These are phyloP conservation scores for Cynocephalus volans DNA, from an alignment of 2,113 vertebrate species.

Conservation along the genomic window DNA sequence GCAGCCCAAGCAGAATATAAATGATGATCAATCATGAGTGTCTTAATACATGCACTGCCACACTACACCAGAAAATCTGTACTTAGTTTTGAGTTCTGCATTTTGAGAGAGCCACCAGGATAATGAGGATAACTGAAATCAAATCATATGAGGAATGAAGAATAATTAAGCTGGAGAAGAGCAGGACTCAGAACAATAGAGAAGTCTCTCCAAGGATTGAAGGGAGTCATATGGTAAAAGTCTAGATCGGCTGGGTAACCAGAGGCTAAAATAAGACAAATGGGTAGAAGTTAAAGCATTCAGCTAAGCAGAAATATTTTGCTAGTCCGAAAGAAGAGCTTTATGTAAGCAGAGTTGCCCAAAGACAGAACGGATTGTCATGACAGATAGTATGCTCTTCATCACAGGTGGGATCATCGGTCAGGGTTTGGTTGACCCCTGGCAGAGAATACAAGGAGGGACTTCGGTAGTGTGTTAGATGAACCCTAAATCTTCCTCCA, in stretches of 20 bases:
- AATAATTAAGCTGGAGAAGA: neutral
- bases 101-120: neutral
- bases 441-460: neutral
- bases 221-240: neutral
- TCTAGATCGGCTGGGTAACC: neutral
- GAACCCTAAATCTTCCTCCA: neutral
- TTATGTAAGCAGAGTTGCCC: neutral
- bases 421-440: neutral
- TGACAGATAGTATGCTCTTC: neutral
- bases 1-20: neutral
- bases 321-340: neutral
- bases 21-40: too few species aligned
- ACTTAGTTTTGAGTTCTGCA: neutral
- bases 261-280: neutral
- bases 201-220: neutral
- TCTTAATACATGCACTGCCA: neutral
- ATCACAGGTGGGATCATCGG: neutral
- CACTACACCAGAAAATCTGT: neutral
- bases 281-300: neutral
- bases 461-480: neutral
- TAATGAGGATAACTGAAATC: neutral
- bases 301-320: constrained; percentile 27
- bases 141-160: neutral
- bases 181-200: neutral
- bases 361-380: neutral